Percentiles rank a stretch among this genome's conserved stretches.
Evolutionary conservation across 2,888 invertebrate species (phyloP).

Genomic region (Epistrophe eligans): DNA sequence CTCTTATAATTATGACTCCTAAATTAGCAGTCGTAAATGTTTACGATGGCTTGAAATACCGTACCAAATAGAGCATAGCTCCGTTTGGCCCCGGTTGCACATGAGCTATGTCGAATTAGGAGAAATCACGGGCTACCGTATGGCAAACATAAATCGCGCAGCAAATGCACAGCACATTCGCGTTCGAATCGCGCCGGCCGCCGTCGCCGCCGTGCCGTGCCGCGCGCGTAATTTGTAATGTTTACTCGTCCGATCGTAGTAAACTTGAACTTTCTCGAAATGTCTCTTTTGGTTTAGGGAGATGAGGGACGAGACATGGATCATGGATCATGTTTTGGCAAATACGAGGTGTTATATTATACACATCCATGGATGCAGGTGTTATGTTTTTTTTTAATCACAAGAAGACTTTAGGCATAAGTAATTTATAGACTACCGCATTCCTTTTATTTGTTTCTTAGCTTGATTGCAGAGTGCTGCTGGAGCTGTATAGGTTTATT

Average conservation of each 20-base stretch:
- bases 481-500: background rate
- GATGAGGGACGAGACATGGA: conserved; percentile 23
- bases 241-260: conserved; percentile 66
- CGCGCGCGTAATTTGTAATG: conserved; percentile 66
- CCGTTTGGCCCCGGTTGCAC: conserved; percentile 36
- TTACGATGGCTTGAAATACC: conserved; percentile 70
- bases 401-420: conserved; percentile 27
- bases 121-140: conserved; percentile 73
- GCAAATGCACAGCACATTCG: conserved; percentile 61
- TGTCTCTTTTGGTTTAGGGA: conserved; percentile 42
- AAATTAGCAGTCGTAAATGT: conserved; percentile 75
- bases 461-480: conserved; percentile 41
- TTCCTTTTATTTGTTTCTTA: conserved; percentile 51
- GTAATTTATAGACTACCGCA: conserved; percentile 69
- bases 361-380: conserved; percentile 42
- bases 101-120: conserved; percentile 70
- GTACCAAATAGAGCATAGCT: conserved; percentile 67
- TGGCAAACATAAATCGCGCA: conserved; percentile 66
- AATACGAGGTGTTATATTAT: conserved; percentile 47
- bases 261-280: conserved; percentile 75
- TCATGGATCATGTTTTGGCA: conserved; percentile 66
- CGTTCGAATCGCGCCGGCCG: background rate
- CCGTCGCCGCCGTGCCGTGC: background rate
- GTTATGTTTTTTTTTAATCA: conserved; percentile 7
- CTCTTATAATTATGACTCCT: conserved; percentile 70